Conservation (phyloP, 2,797 vertebrate genomes). For the Melanotaenia nigrans region DNA sequence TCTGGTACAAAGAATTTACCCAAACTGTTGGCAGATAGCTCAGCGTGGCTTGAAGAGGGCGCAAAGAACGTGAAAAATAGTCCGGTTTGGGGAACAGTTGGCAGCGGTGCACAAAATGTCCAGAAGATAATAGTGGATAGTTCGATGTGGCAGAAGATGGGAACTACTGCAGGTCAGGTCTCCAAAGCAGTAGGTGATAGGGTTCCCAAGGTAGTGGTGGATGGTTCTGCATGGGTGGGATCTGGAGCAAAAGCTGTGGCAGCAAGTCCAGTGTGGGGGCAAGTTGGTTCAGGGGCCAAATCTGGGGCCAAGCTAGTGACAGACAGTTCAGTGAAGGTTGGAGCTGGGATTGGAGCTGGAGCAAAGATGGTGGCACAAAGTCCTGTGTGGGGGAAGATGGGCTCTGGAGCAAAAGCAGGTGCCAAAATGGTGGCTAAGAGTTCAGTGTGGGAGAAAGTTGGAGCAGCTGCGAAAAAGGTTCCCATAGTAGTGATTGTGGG, state of each 20-base stretch:
- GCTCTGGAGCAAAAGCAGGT: slow-evolving; percentile 66
- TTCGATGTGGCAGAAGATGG: slow-evolving; percentile 66
- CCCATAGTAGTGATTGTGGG: slow-evolving; percentile 61
- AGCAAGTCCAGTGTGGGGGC: slow-evolving; percentile 69
- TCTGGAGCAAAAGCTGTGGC: slow-evolving; percentile 67
- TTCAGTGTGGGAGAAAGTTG: slow-evolving; percentile 70
- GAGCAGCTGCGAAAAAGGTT: slow-evolving; percentile 54
- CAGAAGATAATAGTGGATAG: slow-evolving; percentile 66
- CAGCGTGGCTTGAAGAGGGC: slow-evolving; percentile 57
- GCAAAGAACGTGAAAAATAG: slow-evolving; percentile 59
- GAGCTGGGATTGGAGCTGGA: slow-evolving; percentile 56
- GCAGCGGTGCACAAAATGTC: slow-evolving; percentile 51
- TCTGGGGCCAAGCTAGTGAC: slow-evolving; percentile 38
- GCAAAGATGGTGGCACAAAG: slow-evolving; percentile 71
- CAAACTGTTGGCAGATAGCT: slow-evolving; percentile 64
- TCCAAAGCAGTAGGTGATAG: slow-evolving; percentile 63
- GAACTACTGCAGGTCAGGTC: slow-evolving; percentile 49
- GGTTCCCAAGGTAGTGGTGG: slow-evolving; percentile 63
- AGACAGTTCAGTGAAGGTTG: slow-evolving; percentile 46
- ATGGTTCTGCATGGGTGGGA: slow-evolving; percentile 66
- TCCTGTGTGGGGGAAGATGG: slow-evolving; percentile 71
- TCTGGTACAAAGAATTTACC: slow-evolving; percentile 58
- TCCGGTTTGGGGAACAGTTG: slow-evolving; percentile 60
- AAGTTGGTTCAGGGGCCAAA: slow-evolving; percentile 69
- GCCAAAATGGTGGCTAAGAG: slow-evolving; percentile 71